Percentiles rank a stretch among this genome's conserved stretches.
Conservation (phyloP, 1,140 invertebrate genomes). For the Sinella curviseta region DNA sequence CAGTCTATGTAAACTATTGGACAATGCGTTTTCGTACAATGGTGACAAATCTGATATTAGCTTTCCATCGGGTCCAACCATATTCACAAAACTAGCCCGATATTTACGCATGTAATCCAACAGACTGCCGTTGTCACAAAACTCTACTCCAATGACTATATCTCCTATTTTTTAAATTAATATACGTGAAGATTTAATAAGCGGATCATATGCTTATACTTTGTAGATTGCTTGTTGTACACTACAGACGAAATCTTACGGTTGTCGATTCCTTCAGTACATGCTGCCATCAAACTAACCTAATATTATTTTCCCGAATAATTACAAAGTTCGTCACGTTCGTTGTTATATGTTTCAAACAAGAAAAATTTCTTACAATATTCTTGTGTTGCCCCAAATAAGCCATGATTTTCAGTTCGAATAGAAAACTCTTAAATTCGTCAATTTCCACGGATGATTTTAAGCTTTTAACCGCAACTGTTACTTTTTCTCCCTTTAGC, state of each 20-base stretch:
- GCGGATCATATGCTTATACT: no score
- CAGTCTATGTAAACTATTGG: background rate
- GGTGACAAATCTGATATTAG: background rate
- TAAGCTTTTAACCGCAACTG: background rate
- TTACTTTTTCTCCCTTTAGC: background rate
- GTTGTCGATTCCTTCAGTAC: slow-evolving; percentile 12
- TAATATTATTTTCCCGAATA: no score
- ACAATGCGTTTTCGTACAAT: background rate
- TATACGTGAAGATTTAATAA: no score
- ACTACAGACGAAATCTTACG: background rate
- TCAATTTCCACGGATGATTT: slow-evolving; percentile 11
- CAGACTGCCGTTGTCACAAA: slow-evolving; percentile 1
- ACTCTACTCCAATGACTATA: slow-evolving; percentile 10
- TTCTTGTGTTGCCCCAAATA: slow-evolving; percentile 6
- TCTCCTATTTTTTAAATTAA: background rate
- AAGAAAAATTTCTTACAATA: slow-evolving; percentile 4
- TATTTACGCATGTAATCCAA: background rate
- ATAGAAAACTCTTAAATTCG: slow-evolving; percentile 18
- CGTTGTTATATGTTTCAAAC: no score
- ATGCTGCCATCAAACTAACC: slow-evolving; percentile 11
- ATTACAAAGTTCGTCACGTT: no score
- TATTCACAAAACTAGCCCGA: background rate
- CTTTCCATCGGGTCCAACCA: background rate
- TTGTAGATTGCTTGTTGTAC: background rate
- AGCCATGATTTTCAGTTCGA: slow-evolving; percentile 22